Evolutionary conservation across 2,113 vertebrate species (phyloP).

Genomic region (Spermophilus dauricus): DNA sequence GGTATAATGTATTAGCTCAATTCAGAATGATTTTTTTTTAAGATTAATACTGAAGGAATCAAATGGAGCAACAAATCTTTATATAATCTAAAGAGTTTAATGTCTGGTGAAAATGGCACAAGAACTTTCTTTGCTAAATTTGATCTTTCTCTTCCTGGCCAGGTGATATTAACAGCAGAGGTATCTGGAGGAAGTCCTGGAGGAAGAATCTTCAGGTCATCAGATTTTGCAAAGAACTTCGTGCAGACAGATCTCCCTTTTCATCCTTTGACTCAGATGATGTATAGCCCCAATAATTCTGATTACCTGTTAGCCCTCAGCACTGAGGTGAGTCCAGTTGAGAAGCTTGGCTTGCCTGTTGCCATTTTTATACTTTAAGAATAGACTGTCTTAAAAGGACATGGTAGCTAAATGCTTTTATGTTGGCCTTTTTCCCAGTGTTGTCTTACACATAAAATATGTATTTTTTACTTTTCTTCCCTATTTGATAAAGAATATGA

Average conservation of each 20-base stretch:
- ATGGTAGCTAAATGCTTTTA: background rate
- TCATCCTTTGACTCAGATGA: conserved; percentile 91
- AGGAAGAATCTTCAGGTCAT: conserved; percentile 93
- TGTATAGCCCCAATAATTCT: conserved; percentile 91
- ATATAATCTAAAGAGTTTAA: conserved; percentile 46
- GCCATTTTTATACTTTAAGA: conserved; percentile 4
- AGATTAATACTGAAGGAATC: background rate
- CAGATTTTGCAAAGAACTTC: conserved; percentile 93
- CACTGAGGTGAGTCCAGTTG: conserved; percentile 88
- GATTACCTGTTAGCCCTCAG: conserved; percentile 91
- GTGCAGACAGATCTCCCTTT: conserved; percentile 91
- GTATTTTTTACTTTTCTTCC: background rate
- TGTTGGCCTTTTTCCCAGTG: conserved; percentile 1
- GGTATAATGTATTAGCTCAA: background rate
- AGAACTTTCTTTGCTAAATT: conserved; percentile 1
- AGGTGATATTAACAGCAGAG: conserved; percentile 96
- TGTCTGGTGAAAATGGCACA: background rate
- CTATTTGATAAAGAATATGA: background rate
- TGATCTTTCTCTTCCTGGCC: conserved; percentile 53
- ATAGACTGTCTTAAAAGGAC: background rate
- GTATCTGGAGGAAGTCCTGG: conserved; percentile 89
- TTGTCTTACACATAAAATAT: background rate
- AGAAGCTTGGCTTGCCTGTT: conserved; percentile 53
- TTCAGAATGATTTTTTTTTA: background rate
- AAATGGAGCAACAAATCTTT: background rate